phyloP scores from a whole-genome alignment of 2,888 invertebrate species.

The Cistogaster globosa region DNA sequence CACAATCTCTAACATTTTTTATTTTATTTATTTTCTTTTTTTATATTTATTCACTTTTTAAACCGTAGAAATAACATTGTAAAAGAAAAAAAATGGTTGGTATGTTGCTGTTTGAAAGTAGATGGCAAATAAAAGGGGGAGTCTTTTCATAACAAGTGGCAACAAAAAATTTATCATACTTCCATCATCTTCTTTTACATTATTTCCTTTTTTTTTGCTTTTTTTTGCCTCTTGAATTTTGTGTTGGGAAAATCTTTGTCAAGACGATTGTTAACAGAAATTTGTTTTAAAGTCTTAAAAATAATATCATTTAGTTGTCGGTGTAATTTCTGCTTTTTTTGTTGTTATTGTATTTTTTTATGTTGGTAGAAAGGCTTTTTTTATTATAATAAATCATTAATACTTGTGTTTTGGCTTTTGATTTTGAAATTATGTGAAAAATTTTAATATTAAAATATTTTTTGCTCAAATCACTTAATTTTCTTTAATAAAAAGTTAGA shows the following conservation, averaged over 20 bases:
- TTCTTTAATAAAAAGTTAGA: too few species aligned
- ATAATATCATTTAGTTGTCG: slow-evolving; percentile 12
- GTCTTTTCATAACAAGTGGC: slow-evolving; percentile 15
- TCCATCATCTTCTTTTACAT: slow-evolving; percentile 45
- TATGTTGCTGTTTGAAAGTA: slow-evolving; percentile 12
- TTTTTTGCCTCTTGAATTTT: slow-evolving; percentile 10
- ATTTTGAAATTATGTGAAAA: slow-evolving; percentile 57
- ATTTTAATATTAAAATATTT: slow-evolving; percentile 18
- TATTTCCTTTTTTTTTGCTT: slow-evolving; percentile 10
- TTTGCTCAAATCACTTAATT: too few species aligned
- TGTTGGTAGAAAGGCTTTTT: not conserved
- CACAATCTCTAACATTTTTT: slow-evolving; percentile 54
- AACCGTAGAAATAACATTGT: slow-evolving; percentile 7
- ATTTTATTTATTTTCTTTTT: not conserved
- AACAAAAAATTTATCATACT: slow-evolving; percentile 59
- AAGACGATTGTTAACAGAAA: slow-evolving; percentile 58
- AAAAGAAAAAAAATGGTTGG: slow-evolving; percentile 18
- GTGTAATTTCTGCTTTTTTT: not conserved
- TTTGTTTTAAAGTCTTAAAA: slow-evolving; percentile 32
- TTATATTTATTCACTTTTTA: slow-evolving; percentile 19
- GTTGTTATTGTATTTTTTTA: not conserved
- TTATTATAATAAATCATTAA: slow-evolving; percentile 5
- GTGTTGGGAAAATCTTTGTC: slow-evolving; percentile 62
- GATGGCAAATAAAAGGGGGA: not conserved
- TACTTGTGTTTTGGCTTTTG: slow-evolving; percentile 10